These are phyloP conservation scores for Apis mellifera DNA, from an alignment of 1,140 invertebrate species.

Conservation along the genomic window Amel_HAv3.1 CM009943.2:2838501-2839000, in stretches of 20 bases:
- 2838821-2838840: slow-evolving; percentile 46
- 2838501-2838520: slow-evolving; percentile 88
- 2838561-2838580: slow-evolving; percentile 88
- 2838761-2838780: slow-evolving; percentile 85
- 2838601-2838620: slow-evolving; percentile 76
- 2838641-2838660: too few species aligned
- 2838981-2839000: slow-evolving; percentile 46
- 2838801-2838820: slow-evolving; percentile 74
- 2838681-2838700: slow-evolving; percentile 88
- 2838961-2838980: slow-evolving; percentile 22
- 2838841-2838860: background rate
- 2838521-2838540: slow-evolving; percentile 89
- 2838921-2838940: background rate
- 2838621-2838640: background rate
- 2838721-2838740: slow-evolving; percentile 88
- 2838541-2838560: slow-evolving; percentile 84
- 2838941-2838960: slow-evolving; percentile 36
- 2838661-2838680: too few species aligned
- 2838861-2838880: background rate
- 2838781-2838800: slow-evolving; percentile 56
- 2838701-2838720: slow-evolving; percentile 85
- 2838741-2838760: slow-evolving; percentile 90
- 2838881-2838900: background rate
- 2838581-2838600: slow-evolving; percentile 88
- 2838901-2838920: background rate